Percentiles rank a stretch among this genome's conserved stretches.
Conservation (phyloP, 2,797 vertebrate species). For the Arctocebus calabarensis region DNA sequence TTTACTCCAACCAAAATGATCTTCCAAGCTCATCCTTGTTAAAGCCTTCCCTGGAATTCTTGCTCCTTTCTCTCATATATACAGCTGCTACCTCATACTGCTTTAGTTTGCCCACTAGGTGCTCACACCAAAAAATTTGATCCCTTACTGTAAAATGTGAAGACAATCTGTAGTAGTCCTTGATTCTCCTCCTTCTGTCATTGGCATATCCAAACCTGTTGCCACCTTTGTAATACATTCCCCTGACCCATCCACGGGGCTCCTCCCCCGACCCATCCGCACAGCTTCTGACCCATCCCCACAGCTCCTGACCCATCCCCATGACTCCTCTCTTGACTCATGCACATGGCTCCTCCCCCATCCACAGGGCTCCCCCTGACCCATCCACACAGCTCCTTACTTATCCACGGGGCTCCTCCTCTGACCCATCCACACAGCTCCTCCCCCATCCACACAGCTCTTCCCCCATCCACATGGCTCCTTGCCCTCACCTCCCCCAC, state of each 20-base stretch:
- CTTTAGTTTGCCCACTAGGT: background rate
- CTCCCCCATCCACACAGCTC: too few relatives aligned
- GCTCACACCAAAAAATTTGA: background rate
- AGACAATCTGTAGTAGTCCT: background rate
- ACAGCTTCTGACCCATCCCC: too few relatives aligned
- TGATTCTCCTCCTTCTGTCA: background rate
- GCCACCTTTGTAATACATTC: accelerated
- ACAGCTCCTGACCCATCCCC: too few relatives aligned
- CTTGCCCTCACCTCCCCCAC: too few relatives aligned
- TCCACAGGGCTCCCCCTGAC: too few relatives aligned
- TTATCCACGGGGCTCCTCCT: too few relatives aligned
- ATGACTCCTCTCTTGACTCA: too few relatives aligned
- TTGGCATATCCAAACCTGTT: background rate
- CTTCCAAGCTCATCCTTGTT: background rate
- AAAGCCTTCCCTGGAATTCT: background rate
- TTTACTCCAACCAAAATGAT: background rate
- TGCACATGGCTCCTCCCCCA: too few relatives aligned
- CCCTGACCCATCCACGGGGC: too few relatives aligned
- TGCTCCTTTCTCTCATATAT: background rate
- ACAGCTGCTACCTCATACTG: background rate
- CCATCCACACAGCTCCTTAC: background rate
- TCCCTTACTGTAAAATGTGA: background rate
- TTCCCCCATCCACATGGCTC: too few relatives aligned
- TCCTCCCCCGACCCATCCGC: too few relatives aligned
- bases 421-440: too few relatives aligned